These are phyloP conservation scores for Candoia aspera DNA, from an alignment of 2,113 vertebrate species.

Conservation along the genomic window DNA sequence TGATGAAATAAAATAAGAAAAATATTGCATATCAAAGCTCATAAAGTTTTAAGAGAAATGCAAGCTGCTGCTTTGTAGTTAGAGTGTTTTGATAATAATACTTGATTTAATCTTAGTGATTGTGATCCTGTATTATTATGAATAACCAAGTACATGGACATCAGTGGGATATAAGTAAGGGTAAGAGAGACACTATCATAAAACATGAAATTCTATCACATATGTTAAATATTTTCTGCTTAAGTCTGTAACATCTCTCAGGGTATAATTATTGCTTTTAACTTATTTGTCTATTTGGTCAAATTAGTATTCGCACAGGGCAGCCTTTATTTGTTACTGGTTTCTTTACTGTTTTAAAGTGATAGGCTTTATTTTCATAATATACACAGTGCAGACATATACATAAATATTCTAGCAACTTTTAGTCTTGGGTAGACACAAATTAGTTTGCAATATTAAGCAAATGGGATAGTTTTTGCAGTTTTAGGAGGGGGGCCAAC, in stretches of 20 bases:
- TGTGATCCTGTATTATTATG: constrained; percentile 20
- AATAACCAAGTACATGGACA: not conserved
- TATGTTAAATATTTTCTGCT: not conserved
- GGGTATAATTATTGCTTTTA: constrained; percentile 27
- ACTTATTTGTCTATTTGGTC: not conserved
- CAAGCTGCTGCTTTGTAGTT: not conserved
- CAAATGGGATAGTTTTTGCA: not conserved
- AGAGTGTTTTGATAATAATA: not conserved
- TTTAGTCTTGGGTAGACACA: not conserved
- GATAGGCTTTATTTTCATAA: not conserved
- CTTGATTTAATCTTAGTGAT: constrained; percentile 6
- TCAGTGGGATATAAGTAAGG: constrained; percentile 17
- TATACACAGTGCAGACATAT: not conserved
- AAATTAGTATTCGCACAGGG: not conserved
- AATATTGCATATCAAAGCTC: not conserved
- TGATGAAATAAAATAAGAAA: not conserved
- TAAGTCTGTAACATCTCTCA: not conserved
- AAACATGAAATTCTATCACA: not conserved
- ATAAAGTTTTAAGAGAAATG: not conserved
- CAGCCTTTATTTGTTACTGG: not conserved
- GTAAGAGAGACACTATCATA: not conserved
- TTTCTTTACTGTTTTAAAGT: constrained; percentile 14
- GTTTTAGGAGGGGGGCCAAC: not conserved
- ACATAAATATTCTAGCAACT: not conserved
- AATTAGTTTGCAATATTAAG: not conserved